A percentile compares a stretch with the other conserved stretches of the same genome.
Conservation (phyloP, 2,113 vertebrate species). For the Takifugu bimaculatus region DNA sequence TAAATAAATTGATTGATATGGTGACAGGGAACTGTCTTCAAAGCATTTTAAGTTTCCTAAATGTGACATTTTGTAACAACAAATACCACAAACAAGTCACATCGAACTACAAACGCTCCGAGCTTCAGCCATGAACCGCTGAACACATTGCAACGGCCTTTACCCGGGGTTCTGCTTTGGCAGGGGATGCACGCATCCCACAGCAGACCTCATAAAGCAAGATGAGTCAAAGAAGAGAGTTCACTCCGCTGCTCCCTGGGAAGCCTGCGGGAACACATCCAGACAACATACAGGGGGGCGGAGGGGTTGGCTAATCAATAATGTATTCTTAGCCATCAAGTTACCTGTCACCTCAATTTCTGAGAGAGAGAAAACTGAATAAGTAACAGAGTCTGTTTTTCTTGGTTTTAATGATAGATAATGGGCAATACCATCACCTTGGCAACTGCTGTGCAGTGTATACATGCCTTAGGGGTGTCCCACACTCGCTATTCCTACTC, state of each 20-base stretch:
- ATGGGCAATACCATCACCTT: constrained; percentile 60
- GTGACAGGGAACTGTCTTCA: too few relatives aligned
- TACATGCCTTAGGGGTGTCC: constrained; percentile 29
- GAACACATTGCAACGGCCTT: too few relatives aligned
- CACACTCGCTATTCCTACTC: constrained; percentile 19
- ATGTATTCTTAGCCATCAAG: constrained; percentile 40
- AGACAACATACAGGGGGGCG: constrained; percentile 13
- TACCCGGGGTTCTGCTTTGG: too few relatives aligned
- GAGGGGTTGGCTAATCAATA: constrained; percentile 66
- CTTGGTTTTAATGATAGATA: constrained; percentile 59
- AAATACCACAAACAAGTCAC: too few relatives aligned
- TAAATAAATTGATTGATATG: too few relatives aligned
- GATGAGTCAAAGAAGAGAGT: constrained; percentile 42
- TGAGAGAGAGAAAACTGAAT: constrained; percentile 46
- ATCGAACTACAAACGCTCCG: too few relatives aligned
- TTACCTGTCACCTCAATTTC: constrained; percentile 57
- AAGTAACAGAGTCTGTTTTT: constrained; percentile 55
- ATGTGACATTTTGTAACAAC: too few relatives aligned
- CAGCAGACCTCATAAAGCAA: constrained; percentile 57
- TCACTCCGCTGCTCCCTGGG: constrained; percentile 27
- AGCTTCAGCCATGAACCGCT: too few relatives aligned
- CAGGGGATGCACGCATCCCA: constrained; percentile 1
- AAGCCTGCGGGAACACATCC: constrained; percentile 50
- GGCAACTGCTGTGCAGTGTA: constrained; percentile 50
- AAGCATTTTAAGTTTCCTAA: too few relatives aligned